These are phyloP conservation scores for Lepidonotus clava DNA, from an alignment of 2,888 invertebrate species.

Conservation along the genomic window DNA sequence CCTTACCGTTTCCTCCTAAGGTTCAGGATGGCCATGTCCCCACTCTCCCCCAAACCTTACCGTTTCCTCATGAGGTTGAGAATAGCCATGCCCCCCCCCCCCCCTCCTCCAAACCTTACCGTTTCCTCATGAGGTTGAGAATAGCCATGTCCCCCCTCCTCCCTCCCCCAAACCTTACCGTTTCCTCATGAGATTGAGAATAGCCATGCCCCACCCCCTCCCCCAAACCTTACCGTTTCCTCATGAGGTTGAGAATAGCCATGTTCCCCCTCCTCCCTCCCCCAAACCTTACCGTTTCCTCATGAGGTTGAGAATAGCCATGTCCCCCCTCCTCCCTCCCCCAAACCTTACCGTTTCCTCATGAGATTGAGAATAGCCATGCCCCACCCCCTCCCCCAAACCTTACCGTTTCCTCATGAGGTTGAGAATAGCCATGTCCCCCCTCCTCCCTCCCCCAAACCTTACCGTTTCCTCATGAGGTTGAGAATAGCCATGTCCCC, in stretches of 20 bases:
- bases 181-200: conserved; percentile 22
- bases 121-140: background rate
- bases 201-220: conserved; percentile 57
- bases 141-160: background rate
- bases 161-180: background rate
- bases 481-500: background rate
- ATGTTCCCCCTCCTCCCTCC: too few species aligned
- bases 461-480: background rate
- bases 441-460: background rate
- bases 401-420: background rate
- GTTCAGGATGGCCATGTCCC: too few species aligned
- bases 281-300: conserved; percentile 29
- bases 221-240: too few species aligned
- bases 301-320: conserved; percentile 43
- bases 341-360: background rate
- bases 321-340: background rate
- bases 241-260: too few species aligned
- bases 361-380: background rate
- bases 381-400: background rate
- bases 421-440: too few species aligned
- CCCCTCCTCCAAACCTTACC: background rate
- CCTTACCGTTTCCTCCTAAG: background rate
- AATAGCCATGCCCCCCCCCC: background rate
- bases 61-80: too few species aligned
- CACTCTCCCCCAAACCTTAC: background rate